Conservation (phyloP, 2,797 vertebrate species). For the Eptatretus atami region DNA sequence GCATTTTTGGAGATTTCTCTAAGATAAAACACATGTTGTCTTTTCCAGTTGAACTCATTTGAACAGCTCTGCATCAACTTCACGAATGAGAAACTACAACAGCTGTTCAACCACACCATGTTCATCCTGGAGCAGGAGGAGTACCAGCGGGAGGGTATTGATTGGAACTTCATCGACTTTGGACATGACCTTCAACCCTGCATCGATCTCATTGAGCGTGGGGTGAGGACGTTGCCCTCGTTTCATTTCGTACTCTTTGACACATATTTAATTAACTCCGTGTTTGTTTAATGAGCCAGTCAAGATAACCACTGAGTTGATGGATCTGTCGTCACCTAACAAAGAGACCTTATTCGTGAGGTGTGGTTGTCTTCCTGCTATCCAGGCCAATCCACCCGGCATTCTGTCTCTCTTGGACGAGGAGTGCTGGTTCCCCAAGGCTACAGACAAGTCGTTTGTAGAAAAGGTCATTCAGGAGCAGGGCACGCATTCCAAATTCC, state of each 20-base stretch:
- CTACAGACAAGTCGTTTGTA: slow-evolving; percentile 81
- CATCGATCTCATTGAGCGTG: slow-evolving; percentile 39
- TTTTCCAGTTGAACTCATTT: slow-evolving; percentile 32
- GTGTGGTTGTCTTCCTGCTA: not conserved
- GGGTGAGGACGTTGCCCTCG: slow-evolving; percentile 18
- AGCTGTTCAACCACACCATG: slow-evolving; percentile 41
- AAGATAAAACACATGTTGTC: not conserved
- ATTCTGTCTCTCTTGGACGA: slow-evolving; percentile 73
- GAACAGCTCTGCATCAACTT: slow-evolving; percentile 38
- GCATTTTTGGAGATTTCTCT: too few relatives aligned
- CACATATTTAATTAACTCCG: not conserved
- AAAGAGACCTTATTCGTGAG: not conserved
- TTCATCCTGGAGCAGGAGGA: slow-evolving; percentile 40
- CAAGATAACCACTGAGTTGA: not conserved
- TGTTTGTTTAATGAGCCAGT: not conserved
- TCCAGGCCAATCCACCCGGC: slow-evolving; percentile 63
- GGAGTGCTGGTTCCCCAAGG: slow-evolving; percentile 98
- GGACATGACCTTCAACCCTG: slow-evolving; percentile 32
- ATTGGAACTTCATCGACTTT: slow-evolving; percentile 40
- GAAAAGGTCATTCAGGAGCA: slow-evolving; percentile 89
- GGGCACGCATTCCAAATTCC: slow-evolving; percentile 71
- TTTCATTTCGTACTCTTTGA: not conserved
- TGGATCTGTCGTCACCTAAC: slow-evolving; percentile 6
- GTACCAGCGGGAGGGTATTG: slow-evolving; percentile 33
- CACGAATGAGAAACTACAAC: slow-evolving; percentile 34